Percentiles rank a stretch among this genome's conserved stretches.
These are phyloP conservation scores for Lutraria lutraria DNA, from an alignment of 2,888 invertebrate genomes.

Conservation along the genomic window DNA sequence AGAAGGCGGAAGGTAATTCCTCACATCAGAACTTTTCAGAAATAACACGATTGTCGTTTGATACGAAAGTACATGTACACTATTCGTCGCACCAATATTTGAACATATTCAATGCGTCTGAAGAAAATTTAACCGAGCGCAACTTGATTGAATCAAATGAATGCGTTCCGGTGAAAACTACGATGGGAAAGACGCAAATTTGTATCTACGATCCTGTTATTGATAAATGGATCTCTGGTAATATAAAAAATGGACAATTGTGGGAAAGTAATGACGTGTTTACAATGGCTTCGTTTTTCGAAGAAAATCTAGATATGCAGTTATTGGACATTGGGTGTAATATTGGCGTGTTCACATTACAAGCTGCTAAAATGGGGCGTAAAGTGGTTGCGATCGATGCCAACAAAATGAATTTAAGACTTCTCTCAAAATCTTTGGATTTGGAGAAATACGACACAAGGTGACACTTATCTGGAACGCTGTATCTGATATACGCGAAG, in stretches of 20 bases:
- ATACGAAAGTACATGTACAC: too few species aligned
- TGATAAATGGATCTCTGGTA: neutral
- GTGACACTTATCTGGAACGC: constrained; percentile 74
- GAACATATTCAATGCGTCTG: neutral
- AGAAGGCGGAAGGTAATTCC: too few species aligned
- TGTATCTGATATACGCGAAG: constrained; percentile 66
- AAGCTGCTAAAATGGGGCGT: constrained; percentile 69
- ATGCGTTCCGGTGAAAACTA: neutral
- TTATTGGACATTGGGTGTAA: constrained; percentile 74
- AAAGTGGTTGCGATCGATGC: constrained; percentile 70
- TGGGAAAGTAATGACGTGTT: neutral
- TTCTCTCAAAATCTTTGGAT: constrained; percentile 64
- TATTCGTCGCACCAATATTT: neutral
- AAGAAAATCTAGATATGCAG: constrained; percentile 32
- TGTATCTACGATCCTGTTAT: constrained; percentile 1
- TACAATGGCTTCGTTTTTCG: neutral
- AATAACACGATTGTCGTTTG: too few species aligned
- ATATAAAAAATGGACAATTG: neutral
- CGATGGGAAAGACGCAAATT: neutral
- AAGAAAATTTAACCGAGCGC: neutral
- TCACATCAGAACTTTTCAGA: too few species aligned
- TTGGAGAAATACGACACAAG: constrained; percentile 59
- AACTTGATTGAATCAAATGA: neutral
- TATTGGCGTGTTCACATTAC: constrained; percentile 74
- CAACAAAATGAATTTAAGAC: constrained; percentile 57